Base-by-base conservation (phyloP, 2,113 vertebrate genomes). In the Chionis minor region DNA sequence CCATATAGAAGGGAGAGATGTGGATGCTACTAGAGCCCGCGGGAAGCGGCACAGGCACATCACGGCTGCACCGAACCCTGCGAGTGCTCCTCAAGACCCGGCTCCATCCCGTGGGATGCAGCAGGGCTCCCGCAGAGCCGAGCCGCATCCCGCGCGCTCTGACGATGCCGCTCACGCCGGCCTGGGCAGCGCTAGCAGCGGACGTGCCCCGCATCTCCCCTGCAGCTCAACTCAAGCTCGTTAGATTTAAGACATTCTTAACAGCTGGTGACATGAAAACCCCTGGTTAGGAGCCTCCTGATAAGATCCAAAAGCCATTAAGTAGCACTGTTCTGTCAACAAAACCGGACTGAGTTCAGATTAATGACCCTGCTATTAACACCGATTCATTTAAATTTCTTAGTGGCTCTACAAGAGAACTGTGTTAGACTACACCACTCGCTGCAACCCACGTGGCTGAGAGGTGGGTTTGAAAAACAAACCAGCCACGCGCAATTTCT, bases 11-110 rank as follows among this genome's bases (percentile, higher is more conserved):
- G 20, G 38, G 27, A 52, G 27, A 45, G 27, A 7, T 2, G 28
- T 2, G 47, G 2, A 30, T 0, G 13, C 12, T 30, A 9, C 7
- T 0, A 15, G 20, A 38, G 33, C 26, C 51, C 2, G 3, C 2
- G 16, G 54, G 13, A 58, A 14, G 52, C 2, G 5, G 40, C 20
- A 20, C 47, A 24, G 33, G 24, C n/a, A 4, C 65, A 5, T 18
- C 63, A 2, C 30, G 4, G 20, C 63, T 14, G 72, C 63, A 26
- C 47, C 5, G 1, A 63, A 5, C 14, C 28, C 40, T 6, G 20
- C 0, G 2, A 35, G n/a, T 35, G 26, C 32, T 35, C 32, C 32
- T 8, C 12, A 2, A 24, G 2, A 9, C 19, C 45, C 12, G 26
- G 62, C 27, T 52, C 47, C 33, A 5, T 40, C 45, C 75, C 5